Conservation (phyloP, 2,797 vertebrate species). For the Falco berigora region DNA sequence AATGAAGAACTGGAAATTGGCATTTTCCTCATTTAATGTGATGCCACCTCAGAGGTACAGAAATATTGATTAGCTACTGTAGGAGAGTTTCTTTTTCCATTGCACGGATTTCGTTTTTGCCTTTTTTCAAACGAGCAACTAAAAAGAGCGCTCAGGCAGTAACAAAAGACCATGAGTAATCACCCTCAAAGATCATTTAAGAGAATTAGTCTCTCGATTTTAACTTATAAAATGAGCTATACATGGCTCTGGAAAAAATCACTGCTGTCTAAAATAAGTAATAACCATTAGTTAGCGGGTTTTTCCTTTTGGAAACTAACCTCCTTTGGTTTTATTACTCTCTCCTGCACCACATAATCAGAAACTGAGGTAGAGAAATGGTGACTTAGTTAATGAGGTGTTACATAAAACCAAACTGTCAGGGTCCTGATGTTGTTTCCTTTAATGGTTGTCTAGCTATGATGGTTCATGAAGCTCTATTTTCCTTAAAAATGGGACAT, state of each 20-base stretch:
- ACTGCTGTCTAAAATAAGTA: background rate
- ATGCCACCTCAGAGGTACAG: background rate
- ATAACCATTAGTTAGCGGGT: background rate
- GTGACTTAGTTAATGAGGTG: background rate
- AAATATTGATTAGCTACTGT: background rate
- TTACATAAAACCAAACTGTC: background rate
- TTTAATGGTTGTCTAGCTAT: background rate
- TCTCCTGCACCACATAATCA: background rate
- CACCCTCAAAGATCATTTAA: background rate
- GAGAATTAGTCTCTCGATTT: background rate
- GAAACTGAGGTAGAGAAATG: constrained; percentile 39
- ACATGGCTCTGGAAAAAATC: background rate
- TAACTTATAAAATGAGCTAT: background rate
- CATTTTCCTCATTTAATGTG: background rate
- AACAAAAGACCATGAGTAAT: background rate
- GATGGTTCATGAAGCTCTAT: background rate
- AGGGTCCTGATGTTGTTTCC: background rate
- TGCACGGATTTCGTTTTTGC: background rate
- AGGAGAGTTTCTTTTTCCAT: background rate
- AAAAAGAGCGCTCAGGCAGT: background rate
- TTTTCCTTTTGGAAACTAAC: background rate
- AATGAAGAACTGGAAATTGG: background rate
- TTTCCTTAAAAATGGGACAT: background rate
- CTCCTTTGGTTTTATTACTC: background rate
- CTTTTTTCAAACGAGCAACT: background rate